A percentile compares a stretch with the other conserved stretches of the same genome.
These are phyloP conservation scores for Cyprinodon tularosa DNA, from an alignment of 2,113 vertebrate species.

Conservation along the genomic window DNA sequence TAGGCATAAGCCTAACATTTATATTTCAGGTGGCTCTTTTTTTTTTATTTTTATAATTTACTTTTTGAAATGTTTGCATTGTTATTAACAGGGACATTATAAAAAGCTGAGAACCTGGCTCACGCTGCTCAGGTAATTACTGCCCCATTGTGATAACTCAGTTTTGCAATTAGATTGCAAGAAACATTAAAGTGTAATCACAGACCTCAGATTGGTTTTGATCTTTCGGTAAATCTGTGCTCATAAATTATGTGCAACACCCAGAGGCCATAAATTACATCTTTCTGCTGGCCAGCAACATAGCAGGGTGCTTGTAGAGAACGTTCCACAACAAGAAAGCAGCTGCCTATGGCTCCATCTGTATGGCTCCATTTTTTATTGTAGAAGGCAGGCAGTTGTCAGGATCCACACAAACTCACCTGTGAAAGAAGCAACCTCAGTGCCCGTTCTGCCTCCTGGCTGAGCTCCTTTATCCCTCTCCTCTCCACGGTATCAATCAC, in stretches of 20 bases:
- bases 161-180: not conserved
- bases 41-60: not conserved
- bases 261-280: not conserved
- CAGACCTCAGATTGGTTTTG: not conserved
- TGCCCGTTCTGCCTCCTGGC: slow-evolving; percentile 72
- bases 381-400: too few relatives aligned
- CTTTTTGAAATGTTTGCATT: not conserved
- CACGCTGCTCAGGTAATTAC: not conserved
- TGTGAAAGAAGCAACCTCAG: slow-evolving; percentile 84
- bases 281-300: not conserved
- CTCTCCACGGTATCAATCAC: slow-evolving; percentile 80
- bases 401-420: slow-evolving; percentile 70
- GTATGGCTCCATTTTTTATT: not conserved
- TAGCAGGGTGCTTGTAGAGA: not conserved
- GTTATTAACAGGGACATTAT: not conserved
- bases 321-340: too few relatives aligned
- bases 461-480: slow-evolving; percentile 80
- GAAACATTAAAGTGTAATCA: not conserved
- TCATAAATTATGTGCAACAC: not conserved
- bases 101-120: not conserved
- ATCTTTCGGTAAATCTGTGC: not conserved
- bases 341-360: not conserved
- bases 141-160: not conserved
- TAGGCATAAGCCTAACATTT: not conserved
- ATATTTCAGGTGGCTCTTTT: not conserved